Evolutionary conservation across 2,888 invertebrate genomes (phyloP).

Genomic region (Lasioglossum marginatum): DNA sequence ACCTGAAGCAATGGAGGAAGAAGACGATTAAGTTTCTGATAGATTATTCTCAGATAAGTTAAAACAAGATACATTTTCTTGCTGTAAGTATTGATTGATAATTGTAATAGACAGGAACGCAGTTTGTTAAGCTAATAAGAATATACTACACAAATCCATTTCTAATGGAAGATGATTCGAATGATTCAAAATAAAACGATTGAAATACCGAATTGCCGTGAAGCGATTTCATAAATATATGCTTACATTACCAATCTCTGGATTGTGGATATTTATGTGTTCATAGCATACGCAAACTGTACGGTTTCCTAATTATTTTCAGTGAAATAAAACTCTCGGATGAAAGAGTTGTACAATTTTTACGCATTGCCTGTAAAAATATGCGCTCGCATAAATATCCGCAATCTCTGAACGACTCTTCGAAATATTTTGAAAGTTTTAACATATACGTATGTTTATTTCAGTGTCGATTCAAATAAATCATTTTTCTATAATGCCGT

Average conservation of each 20-base stretch:
- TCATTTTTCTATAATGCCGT: slow-evolving; percentile 31
- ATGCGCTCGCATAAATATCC: not conserved
- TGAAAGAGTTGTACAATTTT: not conserved
- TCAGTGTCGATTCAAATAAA: slow-evolving; percentile 73
- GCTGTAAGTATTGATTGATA: slow-evolving; percentile 70
- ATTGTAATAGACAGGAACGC: not conserved
- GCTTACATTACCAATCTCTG: not conserved
- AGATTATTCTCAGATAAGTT: slow-evolving; percentile 36
- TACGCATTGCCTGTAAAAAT: not conserved
- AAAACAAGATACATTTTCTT: slow-evolving; percentile 26
- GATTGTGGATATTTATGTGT: not conserved
- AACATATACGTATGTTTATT: slow-evolving; percentile 70
- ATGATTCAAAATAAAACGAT: slow-evolving; percentile 52
- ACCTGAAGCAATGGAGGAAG: slow-evolving; percentile 81
- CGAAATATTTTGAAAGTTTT: slow-evolving; percentile 41
- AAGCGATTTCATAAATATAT: slow-evolving; percentile 62
- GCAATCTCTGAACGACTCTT: slow-evolving; percentile 1
- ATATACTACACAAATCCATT: slow-evolving; percentile 76
- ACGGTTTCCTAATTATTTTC: not conserved
- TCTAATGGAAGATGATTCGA: not conserved
- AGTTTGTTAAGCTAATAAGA: slow-evolving; percentile 78
- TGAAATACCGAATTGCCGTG: slow-evolving; percentile 47
- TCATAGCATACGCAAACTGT: not conserved
- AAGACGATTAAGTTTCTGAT: slow-evolving; percentile 76
- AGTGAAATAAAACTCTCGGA: not conserved